Conservation (phyloP, 2,888 invertebrate genomes). For the Cepaea hortensis region DNA sequence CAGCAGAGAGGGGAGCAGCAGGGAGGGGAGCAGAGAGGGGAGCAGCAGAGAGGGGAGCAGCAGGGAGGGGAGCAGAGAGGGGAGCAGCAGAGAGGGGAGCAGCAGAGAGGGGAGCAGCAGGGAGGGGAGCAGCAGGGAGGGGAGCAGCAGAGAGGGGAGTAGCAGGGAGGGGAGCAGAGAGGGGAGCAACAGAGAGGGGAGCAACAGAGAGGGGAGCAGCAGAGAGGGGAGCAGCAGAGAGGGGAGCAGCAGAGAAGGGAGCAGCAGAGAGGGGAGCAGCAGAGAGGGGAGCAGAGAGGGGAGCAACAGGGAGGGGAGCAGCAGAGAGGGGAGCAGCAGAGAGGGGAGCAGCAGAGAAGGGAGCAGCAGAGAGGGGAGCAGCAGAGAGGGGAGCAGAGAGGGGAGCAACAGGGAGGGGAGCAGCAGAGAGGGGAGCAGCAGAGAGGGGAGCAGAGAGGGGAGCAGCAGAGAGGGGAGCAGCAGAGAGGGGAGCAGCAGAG, state of each 20-base stretch:
- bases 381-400: neutral
- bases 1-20: too few relatives aligned
- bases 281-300: too few relatives aligned
- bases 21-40: too few relatives aligned
- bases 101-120: too few relatives aligned
- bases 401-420: too few relatives aligned
- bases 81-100: too few relatives aligned
- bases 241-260: neutral
- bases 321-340: neutral
- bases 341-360: neutral
- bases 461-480: neutral
- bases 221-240: neutral
- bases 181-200: too few relatives aligned
- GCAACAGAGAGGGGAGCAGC: neutral
- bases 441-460: neutral
- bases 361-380: neutral
- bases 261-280: neutral
- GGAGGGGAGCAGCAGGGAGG: too few relatives aligned
- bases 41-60: too few relatives aligned
- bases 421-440: neutral
- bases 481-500: neutral
- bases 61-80: too few relatives aligned
- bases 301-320: neutral
- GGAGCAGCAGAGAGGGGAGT: too few relatives aligned
- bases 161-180: too few relatives aligned